A percentile compares a stretch with the other conserved stretches of the same genome.
phyloP scores from a whole-genome alignment of 2,888 invertebrate genomes.

The Choreutis nemorana region DNA sequence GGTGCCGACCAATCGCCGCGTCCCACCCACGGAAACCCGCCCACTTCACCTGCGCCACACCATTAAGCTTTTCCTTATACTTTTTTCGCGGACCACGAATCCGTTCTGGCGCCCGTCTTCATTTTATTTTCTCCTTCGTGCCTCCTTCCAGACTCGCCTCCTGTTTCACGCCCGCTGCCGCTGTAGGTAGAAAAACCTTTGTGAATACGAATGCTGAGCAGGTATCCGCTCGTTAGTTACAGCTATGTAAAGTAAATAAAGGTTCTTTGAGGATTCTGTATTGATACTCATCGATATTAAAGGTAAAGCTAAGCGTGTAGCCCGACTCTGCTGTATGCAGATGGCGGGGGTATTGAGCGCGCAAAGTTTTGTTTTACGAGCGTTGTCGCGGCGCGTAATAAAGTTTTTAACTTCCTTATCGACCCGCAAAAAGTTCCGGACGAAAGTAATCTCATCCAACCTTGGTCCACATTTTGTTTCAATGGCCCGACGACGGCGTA shows the following conservation, averaged over 20 bases:
- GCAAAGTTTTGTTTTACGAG: slow-evolving; percentile 35
- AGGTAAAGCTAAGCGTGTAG: too few relatives aligned
- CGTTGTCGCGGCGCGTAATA: slow-evolving; percentile 37
- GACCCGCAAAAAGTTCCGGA: slow-evolving; percentile 57
- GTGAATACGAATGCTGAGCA: slow-evolving; percentile 64
- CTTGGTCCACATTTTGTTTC: slow-evolving; percentile 63
- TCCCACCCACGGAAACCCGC: slow-evolving; percentile 55
- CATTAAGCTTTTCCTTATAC: slow-evolving; percentile 58
- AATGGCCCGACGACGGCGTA: slow-evolving; percentile 39
- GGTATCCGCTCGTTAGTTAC: slow-evolving; percentile 62
- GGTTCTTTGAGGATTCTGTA: slow-evolving; percentile 29
- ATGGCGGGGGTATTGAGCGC: slow-evolving; percentile 12
- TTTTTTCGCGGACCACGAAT: slow-evolving; percentile 63
- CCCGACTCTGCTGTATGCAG: slow-evolving; percentile 9
- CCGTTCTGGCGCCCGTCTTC: slow-evolving; percentile 62
- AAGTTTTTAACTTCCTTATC: slow-evolving; percentile 58
- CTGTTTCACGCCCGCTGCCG: slow-evolving; percentile 59
- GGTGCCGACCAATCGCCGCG: slow-evolving; percentile 58
- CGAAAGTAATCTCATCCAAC: slow-evolving; percentile 60
- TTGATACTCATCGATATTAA: too few relatives aligned
- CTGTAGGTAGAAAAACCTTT: slow-evolving; percentile 62
- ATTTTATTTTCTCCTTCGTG: slow-evolving; percentile 65
- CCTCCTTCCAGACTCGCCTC: slow-evolving; percentile 61
- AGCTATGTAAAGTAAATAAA: slow-evolving; percentile 63
- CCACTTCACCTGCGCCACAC: slow-evolving; percentile 63